These are phyloP conservation scores for Stegastes partitus DNA, from an alignment of 2,113 vertebrate genomes.

Conservation along the genomic window DNA sequence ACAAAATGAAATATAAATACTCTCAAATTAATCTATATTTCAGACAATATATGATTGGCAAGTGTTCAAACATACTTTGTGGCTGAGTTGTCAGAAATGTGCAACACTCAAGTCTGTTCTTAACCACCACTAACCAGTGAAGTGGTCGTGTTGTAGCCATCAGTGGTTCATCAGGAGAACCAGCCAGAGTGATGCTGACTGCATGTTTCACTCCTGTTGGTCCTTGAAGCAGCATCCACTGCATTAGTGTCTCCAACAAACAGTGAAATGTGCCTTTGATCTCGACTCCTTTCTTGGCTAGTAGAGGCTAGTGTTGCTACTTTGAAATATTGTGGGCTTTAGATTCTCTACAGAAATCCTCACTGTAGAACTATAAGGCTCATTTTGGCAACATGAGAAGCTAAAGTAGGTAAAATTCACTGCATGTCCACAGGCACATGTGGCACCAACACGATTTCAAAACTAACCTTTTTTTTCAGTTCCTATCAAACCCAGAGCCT, in stretches of 20 bases:
- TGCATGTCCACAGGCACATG: slow-evolving; percentile 30
- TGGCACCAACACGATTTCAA: background rate
- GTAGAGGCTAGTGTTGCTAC: slow-evolving; percentile 51
- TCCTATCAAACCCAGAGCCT: slow-evolving; percentile 6
- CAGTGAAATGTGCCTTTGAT: slow-evolving; percentile 34
- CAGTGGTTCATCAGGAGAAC: slow-evolving; percentile 20
- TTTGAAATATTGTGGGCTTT: slow-evolving; percentile 11
- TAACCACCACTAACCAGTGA: slow-evolving; percentile 5
- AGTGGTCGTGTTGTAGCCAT: slow-evolving; percentile 2
- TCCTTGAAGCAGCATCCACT: slow-evolving; percentile 45
- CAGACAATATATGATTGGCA: slow-evolving; percentile 38
- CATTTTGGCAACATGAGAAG: slow-evolving; percentile 59
- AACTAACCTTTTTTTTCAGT: background rate
- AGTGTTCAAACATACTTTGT: slow-evolving; percentile 35
- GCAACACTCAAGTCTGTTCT: slow-evolving; percentile 15
- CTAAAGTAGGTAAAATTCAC: background rate
- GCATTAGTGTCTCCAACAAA: slow-evolving; percentile 35
- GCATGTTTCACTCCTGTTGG: slow-evolving; percentile 16
- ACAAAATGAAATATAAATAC: slow-evolving; percentile 52
- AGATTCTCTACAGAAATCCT: background rate
- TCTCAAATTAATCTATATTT: slow-evolving; percentile 24
- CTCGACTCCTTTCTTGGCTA: background rate
- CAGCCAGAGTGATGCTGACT: background rate
- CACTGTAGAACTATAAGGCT: slow-evolving; percentile 29
- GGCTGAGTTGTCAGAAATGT: slow-evolving; percentile 10